A percentile compares a stretch with the other conserved stretches of the same genome.
These are phyloP conservation scores for Proctacanthus coquilletti DNA, from an alignment of 1,140 invertebrate species.

Conservation along the genomic window DNA sequence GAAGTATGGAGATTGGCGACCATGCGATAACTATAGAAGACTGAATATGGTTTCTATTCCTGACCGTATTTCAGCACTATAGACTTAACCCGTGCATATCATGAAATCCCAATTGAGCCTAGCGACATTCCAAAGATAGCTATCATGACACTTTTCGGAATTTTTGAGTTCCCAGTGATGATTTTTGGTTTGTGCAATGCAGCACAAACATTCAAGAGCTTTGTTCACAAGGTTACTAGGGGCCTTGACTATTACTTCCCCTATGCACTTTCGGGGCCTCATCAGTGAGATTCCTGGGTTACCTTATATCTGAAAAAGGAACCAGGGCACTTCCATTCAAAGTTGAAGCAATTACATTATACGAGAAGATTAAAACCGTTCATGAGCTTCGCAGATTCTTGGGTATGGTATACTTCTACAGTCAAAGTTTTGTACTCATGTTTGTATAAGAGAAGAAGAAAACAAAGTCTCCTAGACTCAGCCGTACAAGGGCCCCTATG, in stretches of 20 bases:
- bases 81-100: conserved; percentile 22
- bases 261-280: background rate
- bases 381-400: conserved; percentile 14
- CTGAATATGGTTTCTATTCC: too few species aligned
- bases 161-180: conserved; percentile 8
- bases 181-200: conserved; percentile 13
- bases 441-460: too few species aligned
- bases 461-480: too few species aligned
- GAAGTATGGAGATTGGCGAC: too few species aligned
- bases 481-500: too few species aligned
- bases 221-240: conserved; percentile 1
- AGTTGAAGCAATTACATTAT: background rate
- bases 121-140: conserved; percentile 15
- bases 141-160: conserved; percentile 9
- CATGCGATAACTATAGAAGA: too few species aligned
- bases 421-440: too few species aligned
- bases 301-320: background rate
- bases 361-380: conserved; percentile 7
- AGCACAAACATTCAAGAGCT: conserved; percentile 8
- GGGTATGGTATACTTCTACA: conserved; percentile 20
- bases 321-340: background rate
- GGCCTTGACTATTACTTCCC: background rate
- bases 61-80: conserved; percentile 16
- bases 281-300: background rate
- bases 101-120: conserved; percentile 21